Evolutionary conservation across 2,797 vertebrate genomes (phyloP).

Genomic region (Parotocinclus haroldoi): DNA sequence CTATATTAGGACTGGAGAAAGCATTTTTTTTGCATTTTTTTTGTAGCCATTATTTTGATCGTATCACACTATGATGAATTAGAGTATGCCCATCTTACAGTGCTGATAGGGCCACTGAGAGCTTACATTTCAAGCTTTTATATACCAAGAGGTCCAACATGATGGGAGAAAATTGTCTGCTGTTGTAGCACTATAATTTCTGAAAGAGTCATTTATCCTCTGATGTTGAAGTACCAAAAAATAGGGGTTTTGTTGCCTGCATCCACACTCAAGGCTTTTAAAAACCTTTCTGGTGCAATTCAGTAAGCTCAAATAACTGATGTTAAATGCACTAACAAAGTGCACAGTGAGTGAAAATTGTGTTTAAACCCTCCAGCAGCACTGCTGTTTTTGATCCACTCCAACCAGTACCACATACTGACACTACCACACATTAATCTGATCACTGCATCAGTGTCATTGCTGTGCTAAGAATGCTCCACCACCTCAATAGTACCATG

Average conservation of each 20-base stretch:
- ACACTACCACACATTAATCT: too few relatives aligned
- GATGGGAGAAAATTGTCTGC: constrained; percentile 14
- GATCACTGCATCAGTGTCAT: too few relatives aligned
- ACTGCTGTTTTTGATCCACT: too few relatives aligned
- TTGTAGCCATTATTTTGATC: background rate
- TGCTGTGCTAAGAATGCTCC: too few relatives aligned
- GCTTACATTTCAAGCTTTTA: constrained; percentile 11
- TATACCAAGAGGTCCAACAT: background rate
- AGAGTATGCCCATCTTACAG: background rate
- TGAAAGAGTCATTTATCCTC: background rate
- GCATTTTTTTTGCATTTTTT: background rate
- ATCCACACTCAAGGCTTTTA: background rate
- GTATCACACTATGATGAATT: background rate
- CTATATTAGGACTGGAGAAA: background rate
- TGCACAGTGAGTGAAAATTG: too few relatives aligned
- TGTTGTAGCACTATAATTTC: background rate
- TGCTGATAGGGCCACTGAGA: constrained; percentile 5
- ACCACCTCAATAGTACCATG: too few relatives aligned
- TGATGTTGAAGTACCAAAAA: constrained; percentile 4
- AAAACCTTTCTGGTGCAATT: too few relatives aligned
- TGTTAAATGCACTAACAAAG: too few relatives aligned
- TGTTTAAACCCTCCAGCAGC: too few relatives aligned
- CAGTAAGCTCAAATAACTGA: too few relatives aligned
- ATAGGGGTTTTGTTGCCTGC: background rate
- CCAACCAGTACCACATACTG: too few relatives aligned